These are phyloP conservation scores for Onychomys arenicola DNA, from an alignment of 2,797 vertebrate genomes.

Conservation along the genomic window DNA sequence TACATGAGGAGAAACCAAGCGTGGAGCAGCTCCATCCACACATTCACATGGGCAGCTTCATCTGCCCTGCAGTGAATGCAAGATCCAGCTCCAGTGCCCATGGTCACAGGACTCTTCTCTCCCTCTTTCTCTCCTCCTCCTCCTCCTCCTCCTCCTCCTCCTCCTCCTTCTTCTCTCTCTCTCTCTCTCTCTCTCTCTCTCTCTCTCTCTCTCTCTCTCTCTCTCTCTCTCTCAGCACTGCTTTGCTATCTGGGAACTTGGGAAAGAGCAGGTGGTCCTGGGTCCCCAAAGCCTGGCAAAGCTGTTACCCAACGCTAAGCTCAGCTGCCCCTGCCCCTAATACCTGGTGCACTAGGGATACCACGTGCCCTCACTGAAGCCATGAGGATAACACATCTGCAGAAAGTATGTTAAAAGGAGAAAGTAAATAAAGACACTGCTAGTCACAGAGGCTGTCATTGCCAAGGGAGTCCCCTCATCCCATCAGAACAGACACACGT, in stretches of 20 bases:
- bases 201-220: background rate
- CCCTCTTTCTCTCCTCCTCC: background rate
- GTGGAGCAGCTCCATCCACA: background rate
- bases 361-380: background rate
- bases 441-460: background rate
- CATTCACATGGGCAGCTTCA: background rate
- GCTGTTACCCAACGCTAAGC: background rate
- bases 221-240: background rate
- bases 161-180: background rate
- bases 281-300: background rate
- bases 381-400: background rate
- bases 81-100: background rate
- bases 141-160: too few relatives aligned
- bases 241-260: background rate
- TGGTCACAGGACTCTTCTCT: background rate
- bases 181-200: background rate
- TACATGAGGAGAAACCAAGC: background rate
- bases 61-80: background rate
- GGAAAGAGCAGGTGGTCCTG: background rate
- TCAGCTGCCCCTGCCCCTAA: background rate
- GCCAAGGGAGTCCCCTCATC: background rate
- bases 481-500: background rate
- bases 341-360: background rate
- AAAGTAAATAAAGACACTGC: background rate
- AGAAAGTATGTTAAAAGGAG: background rate